Base-by-base conservation (phyloP, 1,140 invertebrate genomes). In the Drosophila triauraria region DNA sequence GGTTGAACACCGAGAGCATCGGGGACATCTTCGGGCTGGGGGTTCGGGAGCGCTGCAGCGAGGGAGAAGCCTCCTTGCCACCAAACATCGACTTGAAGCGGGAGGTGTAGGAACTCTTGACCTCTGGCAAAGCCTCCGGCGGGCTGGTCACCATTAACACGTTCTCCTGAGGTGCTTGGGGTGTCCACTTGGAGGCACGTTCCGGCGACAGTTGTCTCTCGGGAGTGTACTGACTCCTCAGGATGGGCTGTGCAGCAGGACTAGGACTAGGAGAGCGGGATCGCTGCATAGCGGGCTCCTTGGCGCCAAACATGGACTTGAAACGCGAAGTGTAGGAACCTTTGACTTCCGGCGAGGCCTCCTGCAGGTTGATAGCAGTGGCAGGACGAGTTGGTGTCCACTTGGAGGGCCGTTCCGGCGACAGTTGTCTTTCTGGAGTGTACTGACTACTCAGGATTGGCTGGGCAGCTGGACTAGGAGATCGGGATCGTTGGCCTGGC, bases 1-100 rank as follows among this genome's bases (percentile, higher is more conserved):
- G 75, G 15, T 78, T 70, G 10, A 92, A 92, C 3, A 91, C 86
- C 2, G 91, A 82, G 0, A 80, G 51, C 17, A 85, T 27, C 8
- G 88, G 80, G 0, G 91, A 92, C 42, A 47, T n/a, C 8, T 57
- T 72, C 3, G 77, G 77, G 13, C 76, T 74, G 13, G 77, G 77
- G 0, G 84, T 78, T 1, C 84, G 80, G 0, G 80, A 75, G 6
- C 74, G 77, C 32, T 80, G 77, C 0, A 72, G 63, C 0, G 81
- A 58, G 0, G 90, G 80, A 0, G 88, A 75, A 0, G 90, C 75
- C 38, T 82, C 83, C 46, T 91, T 91, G 0, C 76, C 71, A 3
- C 47, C 61, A 44, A 92, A 92, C 75, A 92, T 91, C 1, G 82
- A 84, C 54, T 92, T 92, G 13, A 92, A 78, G 3, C 85, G 80